Base-by-base conservation (phyloP, 2,113 vertebrate species). In the Silurus meridionalis region DNA sequence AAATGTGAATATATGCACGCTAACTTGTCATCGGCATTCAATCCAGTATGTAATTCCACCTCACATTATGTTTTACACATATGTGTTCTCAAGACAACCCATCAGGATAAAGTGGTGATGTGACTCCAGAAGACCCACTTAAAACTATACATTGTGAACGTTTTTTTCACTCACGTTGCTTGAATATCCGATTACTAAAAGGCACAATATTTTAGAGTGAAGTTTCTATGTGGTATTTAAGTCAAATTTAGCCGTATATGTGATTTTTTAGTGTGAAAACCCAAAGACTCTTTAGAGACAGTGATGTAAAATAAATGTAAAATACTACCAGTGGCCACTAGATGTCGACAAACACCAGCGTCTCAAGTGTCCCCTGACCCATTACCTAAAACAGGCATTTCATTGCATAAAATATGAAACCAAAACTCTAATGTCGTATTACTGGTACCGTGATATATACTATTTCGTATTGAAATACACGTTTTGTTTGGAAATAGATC, bases 291-390 rank as follows among this genome's bases (percentile, higher is more conserved):
- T 10, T 5, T 72, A 6, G 10, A 75, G 19, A 23, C 10, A n/a
- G 21, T 10, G 13, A 3, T 83, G 81, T 53, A n/a, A 21, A 37
- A 37, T 37, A 37, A 37, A 37, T 37, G 2, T 37, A 37, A 37
- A 37, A 52, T 86, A 82, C 78, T 23, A 21, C 4, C 4, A 13
- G 2, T 63, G 0, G 37, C 92, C 94, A 87, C 83, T 79, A 93
- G 95, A 91, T 90, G 94, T 82, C 92, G 64, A 14, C 53, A 57
- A 84, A 77, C 55, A 37, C 89, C 83, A 78, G 63, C 82, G 83
- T n/a, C 90, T 3, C 78, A 55, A 15, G 53, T 25, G 28, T 37
- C 61, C 6, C 58, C 85, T 82, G 84, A 80, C 50, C 82, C 84
- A 37, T 85, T 37, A 37, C 37, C 52, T 52, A 82, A 69, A 82